Evolutionary conservation across 2,797 vertebrate genomes (phyloP).

Genomic region (Melopsittacus undulatus): DNA sequence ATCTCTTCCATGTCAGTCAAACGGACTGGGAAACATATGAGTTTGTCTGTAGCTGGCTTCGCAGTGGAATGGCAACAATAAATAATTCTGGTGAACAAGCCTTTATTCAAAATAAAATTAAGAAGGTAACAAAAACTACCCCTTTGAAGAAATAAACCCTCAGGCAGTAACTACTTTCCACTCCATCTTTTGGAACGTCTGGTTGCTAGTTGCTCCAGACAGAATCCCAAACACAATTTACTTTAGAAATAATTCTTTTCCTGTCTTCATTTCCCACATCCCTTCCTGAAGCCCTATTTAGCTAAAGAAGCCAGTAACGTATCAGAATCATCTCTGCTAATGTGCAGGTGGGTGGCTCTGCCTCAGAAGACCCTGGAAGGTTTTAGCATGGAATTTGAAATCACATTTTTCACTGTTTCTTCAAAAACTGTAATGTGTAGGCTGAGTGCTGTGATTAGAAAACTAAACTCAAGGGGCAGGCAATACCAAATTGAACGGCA

Average conservation of each 20-base stretch:
- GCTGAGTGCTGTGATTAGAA: neutral
- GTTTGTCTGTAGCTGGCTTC: slow-evolving; percentile 89
- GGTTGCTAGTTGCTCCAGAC: neutral
- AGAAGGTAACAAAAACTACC: slow-evolving; percentile 75
- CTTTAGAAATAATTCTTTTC: neutral
- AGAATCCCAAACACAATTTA: neutral
- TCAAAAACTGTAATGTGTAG: neutral
- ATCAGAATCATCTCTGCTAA: neutral
- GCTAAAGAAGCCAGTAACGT: neutral
- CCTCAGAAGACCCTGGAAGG: neutral
- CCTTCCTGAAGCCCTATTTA: neutral
- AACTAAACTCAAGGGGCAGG: neutral
- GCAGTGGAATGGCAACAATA: slow-evolving; percentile 82
- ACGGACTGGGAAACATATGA: slow-evolving; percentile 82
- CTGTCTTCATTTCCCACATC: neutral
- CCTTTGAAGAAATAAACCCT: neutral
- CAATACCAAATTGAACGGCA: neutral
- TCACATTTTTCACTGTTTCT: neutral
- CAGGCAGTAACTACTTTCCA: neutral
- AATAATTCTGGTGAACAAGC: slow-evolving; percentile 86
- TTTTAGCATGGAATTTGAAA: slow-evolving; percentile 9
- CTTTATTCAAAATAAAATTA: slow-evolving; percentile 86
- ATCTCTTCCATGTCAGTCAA: slow-evolving; percentile 26
- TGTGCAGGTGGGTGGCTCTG: neutral
- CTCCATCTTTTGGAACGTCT: neutral